Base-by-base conservation (phyloP, 2,888 invertebrate species). In the Tetragonula carbonaria region DNA sequence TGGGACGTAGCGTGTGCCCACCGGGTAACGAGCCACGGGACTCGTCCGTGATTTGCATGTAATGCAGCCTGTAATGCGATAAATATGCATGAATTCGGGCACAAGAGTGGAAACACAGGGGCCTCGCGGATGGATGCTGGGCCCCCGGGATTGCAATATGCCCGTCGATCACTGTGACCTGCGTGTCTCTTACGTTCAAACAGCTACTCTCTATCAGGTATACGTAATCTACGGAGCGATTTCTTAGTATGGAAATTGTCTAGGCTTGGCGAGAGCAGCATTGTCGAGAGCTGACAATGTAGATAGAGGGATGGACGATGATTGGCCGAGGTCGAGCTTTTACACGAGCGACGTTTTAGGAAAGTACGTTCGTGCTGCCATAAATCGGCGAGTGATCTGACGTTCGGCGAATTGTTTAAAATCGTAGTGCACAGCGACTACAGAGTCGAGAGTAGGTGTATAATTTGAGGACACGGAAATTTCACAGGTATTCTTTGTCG, bases 41-140 rank as follows among this genome's bases (percentile, higher is more conserved):
- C 82, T 89, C 83, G 80, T 87, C 70, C 71, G 81, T 86, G 72
- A 91, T 91, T 89, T 90, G 87, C 90, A 90, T 90, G 84, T 88
- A 85, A 90, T 88, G 87, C 79, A 80, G 73, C 79, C 80, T 84
- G 80, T 83, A 78, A 74, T 82, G 72, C 88, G 86, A 86, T 89
- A 88, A 88, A 88, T 89, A 88, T 88, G 88, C 87, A 89, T 89
- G 88, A 83, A 87, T 89, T 88, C 82, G 87, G 86, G 78, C 62
- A 80, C 78, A 79, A 63, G 66, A 83, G 79, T 67, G 87, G 78
- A 74, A 83, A 85, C 78, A 73, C 74, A 68, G 62, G 62, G 53
- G 74, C 72, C 63, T 72, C 70, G 33, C n/a, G 50, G 79, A 45
- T 28, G 59, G 45, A 45, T 45, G 45, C 14, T 57, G 59, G 33